Percentiles rank a stretch among this genome's conserved stretches.
Evolutionary conservation across 1,140 invertebrate species (phyloP).

Genomic region (Heliothis virescens): DNA sequence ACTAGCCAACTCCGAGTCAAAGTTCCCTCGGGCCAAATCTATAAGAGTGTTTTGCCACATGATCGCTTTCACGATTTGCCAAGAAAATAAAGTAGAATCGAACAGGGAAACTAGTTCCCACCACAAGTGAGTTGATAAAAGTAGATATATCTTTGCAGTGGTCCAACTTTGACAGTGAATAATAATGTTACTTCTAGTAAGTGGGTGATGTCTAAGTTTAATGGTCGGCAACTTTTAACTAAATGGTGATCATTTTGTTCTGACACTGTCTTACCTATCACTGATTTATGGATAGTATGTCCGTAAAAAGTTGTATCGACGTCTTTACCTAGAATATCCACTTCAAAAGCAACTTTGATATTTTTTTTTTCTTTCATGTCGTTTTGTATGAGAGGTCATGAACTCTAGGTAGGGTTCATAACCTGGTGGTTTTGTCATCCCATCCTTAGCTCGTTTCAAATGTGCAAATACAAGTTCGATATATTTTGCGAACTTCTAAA

Average conservation of each 20-base stretch:
- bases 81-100: constrained; percentile 80
- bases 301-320: no score
- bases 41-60: constrained; percentile 84
- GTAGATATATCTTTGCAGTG: constrained; percentile 68
- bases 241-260: not conserved
- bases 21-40: constrained; percentile 82
- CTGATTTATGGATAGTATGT: no score
- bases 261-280: no score
- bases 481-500: no score
- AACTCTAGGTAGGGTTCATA: no score
- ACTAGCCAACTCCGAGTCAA: constrained; percentile 76
- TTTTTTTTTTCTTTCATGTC: no score
- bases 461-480: no score
- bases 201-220: constrained; percentile 3
- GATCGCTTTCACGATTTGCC: constrained; percentile 84
- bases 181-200: constrained; percentile 50
- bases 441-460: no score
- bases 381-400: no score
- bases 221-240: not conserved
- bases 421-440: no score
- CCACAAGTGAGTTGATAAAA: constrained; percentile 76
- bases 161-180: constrained; percentile 71
- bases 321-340: no score
- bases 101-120: constrained; percentile 74
- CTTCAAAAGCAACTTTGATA: no score